Evolutionary conservation across 2,797 vertebrate species (phyloP).

Genomic region (Gymnopithys bicolor): DNA sequence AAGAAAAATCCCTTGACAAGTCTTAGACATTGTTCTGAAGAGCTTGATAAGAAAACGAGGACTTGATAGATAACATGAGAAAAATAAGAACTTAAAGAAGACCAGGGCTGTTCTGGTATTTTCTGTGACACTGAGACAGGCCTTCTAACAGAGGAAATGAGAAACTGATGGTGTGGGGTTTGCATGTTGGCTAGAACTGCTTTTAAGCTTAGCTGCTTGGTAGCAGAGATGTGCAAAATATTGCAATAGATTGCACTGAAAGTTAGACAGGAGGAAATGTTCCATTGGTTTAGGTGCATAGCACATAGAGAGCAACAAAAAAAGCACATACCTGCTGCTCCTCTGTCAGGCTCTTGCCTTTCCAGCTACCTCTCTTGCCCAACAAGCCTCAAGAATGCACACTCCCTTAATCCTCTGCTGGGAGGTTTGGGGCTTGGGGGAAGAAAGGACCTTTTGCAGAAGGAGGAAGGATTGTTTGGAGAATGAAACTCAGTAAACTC

Average conservation of each 20-base stretch:
- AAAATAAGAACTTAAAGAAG: neutral
- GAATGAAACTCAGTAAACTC: conserved; percentile 54
- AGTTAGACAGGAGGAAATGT: conserved; percentile 13
- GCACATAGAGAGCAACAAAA: neutral
- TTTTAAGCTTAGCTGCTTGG: neutral
- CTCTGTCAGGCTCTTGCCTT: neutral
- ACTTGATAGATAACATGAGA: neutral
- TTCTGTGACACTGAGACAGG: neutral
- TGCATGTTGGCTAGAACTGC: neutral
- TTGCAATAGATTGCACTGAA: neutral
- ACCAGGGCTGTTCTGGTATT: neutral
- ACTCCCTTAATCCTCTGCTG: conserved; percentile 40
- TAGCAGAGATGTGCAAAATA: neutral
- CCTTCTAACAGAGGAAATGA: neutral
- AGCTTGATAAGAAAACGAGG: neutral
- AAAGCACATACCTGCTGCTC: neutral
- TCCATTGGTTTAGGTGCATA: neutral
- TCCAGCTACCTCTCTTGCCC: neutral
- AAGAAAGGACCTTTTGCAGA: conserved; percentile 41
- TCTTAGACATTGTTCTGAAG: neutral
- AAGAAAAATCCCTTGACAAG: neutral
- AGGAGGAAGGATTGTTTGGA: conserved; percentile 31
- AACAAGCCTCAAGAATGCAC: conserved; percentile 27
- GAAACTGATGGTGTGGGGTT: neutral
- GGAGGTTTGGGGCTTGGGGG: neutral